Evolutionary conservation across 2,888 invertebrate species (phyloP), one percentile per base, ranked within the genome.

Genomic region (Iselma pallidipennis): DNA sequence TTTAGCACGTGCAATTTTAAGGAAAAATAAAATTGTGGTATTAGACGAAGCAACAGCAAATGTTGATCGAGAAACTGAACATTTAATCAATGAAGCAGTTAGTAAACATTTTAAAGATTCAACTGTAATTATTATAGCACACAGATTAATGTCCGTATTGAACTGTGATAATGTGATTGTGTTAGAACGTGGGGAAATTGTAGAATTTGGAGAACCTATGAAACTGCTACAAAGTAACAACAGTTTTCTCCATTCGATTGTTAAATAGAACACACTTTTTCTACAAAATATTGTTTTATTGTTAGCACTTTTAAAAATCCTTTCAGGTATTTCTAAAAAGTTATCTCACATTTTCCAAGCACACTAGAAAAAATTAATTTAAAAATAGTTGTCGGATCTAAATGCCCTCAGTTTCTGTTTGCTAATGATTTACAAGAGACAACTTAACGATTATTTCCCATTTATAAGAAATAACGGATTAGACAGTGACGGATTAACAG

Each of bases 41-140:
- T 73, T 86, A 42, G 85, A 86, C 67, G 86, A 86, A 74, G 85
- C 85, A 1, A 85, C 85, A 1, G 84, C 85, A 6, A 85, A 84
- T 73, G 83, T 85, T 29, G 85, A 85, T 71, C 80, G 77, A 23
- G 76, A 80, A 69, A 85, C 84, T 7, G 85, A 85, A 69, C 76
- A 71, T 4, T 68, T 85, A 49, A 84, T 86, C 6, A 85, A 86
- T 65, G 74, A 81, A 66, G 83, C 84, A 2, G 84, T 86, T 26
- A 74, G 84, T 57, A 77, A 81, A 37, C 83, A 85, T 68, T 86
- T 86, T 74, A 66, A 69, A 4, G 72, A 81, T 10, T 85, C 85
- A 67, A 85, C 85, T 2, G 85, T 87, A 19, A 76, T 87, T 21
- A 85, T 85, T 0, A 85, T 78, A 21, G 76, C 78, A 1, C 78